A percentile compares a stretch with the other conserved stretches of the same genome.
These are phyloP conservation scores for Stylophora pistillata DNA, from an alignment of 64 coral and sea anemone species.

Conservation along the genomic window DNA sequence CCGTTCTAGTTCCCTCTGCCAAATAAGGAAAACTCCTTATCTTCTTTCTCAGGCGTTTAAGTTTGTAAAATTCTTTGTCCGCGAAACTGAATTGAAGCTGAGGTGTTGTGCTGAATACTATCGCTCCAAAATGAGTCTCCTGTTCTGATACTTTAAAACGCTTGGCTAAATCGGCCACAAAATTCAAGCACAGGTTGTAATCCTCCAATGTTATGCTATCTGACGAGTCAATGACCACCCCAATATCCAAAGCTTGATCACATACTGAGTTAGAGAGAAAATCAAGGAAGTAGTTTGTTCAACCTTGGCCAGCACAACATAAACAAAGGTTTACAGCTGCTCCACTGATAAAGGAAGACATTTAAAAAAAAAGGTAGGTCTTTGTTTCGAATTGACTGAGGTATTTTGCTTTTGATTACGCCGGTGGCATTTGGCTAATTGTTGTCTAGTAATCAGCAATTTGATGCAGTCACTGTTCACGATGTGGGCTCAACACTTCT, in stretches of 20 bases:
- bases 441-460: too few species aligned
- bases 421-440: too few species aligned
- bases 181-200: background rate
- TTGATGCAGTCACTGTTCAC: too few species aligned
- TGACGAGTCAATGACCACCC: constrained; percentile 38
- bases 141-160: constrained; percentile 1
- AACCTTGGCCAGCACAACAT: too few species aligned
- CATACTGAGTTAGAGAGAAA: background rate
- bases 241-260: constrained; percentile 31
- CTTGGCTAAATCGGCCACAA: background rate
- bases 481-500: too few species aligned
- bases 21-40: constrained; percentile 1
- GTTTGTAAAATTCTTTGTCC: background rate
- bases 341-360: too few species aligned
- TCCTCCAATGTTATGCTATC: background rate
- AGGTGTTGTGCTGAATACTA: constrained; percentile 1
- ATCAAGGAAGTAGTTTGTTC: background rate
- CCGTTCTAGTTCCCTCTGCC: constrained; percentile 21
- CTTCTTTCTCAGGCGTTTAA: background rate
- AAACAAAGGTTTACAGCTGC: too few species aligned
- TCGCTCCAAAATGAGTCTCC: constrained; percentile 22
- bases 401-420: too few species aligned
- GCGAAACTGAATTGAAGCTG: constrained; percentile 29
- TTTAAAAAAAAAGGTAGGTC: too few species aligned
- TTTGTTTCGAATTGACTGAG: too few species aligned